Conservation (phyloP, 2,797 vertebrate genomes). For the Gymnopithys bicolor region DNA sequence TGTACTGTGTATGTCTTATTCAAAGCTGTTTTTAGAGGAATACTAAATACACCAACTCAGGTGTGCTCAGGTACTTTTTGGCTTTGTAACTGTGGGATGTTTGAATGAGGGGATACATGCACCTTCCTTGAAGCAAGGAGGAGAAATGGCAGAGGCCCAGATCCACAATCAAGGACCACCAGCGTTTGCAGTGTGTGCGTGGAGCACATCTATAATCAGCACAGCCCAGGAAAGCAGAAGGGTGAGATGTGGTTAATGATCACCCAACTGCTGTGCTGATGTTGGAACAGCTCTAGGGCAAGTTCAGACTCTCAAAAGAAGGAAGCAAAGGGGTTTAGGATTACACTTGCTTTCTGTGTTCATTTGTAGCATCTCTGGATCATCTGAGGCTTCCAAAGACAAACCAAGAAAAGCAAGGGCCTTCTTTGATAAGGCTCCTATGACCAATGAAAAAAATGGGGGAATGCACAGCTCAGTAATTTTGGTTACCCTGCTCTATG, state of each 20-base stretch:
- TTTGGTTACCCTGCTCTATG: not conserved
- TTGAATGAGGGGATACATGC: not conserved
- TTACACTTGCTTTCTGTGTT: not conserved
- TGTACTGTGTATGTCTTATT: fast-evolving
- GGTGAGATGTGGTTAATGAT: fast-evolving
- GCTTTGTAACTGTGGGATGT: fast-evolving
- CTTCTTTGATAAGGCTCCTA: not conserved
- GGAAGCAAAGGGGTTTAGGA: not conserved
- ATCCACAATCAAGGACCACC: no score
- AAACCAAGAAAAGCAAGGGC: not conserved
- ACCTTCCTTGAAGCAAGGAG: not conserved
- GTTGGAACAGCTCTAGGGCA: not conserved
- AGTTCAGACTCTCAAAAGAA: not conserved
- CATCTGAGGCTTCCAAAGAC: not conserved
- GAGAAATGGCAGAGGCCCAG: not conserved
- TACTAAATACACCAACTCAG: not conserved
- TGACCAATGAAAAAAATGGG: not conserved
- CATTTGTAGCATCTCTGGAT: not conserved
- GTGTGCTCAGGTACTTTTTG: not conserved
- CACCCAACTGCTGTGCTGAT: not conserved
- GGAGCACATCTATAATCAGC: not conserved
- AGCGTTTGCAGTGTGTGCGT: fast-evolving
- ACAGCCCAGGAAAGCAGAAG: not conserved
- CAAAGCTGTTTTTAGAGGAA: not conserved
- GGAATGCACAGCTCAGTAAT: not conserved